phyloP scores from a whole-genome alignment of 2,888 invertebrate species.

The Drosophila mimetica region DNA sequence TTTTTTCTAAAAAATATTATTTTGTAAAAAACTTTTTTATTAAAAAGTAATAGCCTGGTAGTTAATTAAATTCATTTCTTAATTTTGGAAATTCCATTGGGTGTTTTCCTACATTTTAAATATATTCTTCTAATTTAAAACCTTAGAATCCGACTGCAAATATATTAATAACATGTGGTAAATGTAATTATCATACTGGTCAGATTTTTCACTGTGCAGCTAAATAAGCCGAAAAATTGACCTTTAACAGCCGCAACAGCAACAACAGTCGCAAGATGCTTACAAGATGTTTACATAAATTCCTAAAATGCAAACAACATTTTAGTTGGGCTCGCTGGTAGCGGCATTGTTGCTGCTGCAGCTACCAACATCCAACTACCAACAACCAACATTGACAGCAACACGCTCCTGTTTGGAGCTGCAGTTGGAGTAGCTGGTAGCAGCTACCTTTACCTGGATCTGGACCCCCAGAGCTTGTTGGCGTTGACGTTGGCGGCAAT shows the following conservation, averaged over 20 bases:
- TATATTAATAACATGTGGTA: background rate
- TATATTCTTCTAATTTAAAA: too few relatives aligned
- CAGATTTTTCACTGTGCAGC: conserved; percentile 5
- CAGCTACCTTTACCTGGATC: conserved; percentile 1
- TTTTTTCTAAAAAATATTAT: too few relatives aligned
- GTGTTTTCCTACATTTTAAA: too few relatives aligned
- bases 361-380: conserved; percentile 15
- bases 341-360: conserved; percentile 17
- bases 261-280: conserved; percentile 59
- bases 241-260: conserved; percentile 69
- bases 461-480: conserved; percentile 52
- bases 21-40: too few relatives aligned
- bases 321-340: conserved; percentile 46
- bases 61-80: too few relatives aligned
- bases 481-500: conserved; percentile 73
- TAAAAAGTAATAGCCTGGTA: too few relatives aligned
- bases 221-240: conserved; percentile 65
- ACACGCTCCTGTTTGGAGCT: conserved; percentile 65
- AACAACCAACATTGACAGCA: conserved; percentile 73
- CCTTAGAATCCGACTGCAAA: too few relatives aligned
- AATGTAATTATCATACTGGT: background rate
- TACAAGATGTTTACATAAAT: conserved; percentile 82
- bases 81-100: too few relatives aligned
- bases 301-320: conserved; percentile 82
- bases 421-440: conserved; percentile 2